These are phyloP conservation scores for Nesidiocoris tenuis DNA, from an alignment of 2,888 invertebrate species.

Conservation along the genomic window DNA sequence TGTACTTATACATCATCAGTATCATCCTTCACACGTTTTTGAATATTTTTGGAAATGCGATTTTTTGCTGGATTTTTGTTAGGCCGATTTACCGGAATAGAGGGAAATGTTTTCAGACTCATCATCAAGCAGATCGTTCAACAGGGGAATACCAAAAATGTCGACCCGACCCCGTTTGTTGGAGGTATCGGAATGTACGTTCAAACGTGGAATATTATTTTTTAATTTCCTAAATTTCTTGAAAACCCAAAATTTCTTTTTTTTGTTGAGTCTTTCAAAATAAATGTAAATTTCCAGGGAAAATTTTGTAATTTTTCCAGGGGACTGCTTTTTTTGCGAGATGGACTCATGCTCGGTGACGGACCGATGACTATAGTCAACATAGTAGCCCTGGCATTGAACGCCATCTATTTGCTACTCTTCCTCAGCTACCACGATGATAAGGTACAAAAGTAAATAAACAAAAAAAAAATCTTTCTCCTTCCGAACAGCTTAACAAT, in stretches of 20 bases:
- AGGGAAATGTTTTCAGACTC: constrained; percentile 59
- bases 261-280: not conserved
- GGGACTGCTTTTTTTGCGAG: constrained; percentile 72
- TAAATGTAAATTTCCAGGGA: not conserved
- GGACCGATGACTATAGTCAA: constrained; percentile 76
- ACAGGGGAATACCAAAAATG: constrained; percentile 65
- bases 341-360: constrained; percentile 72
- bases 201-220: constrained; percentile 55
- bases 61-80: too few species aligned
- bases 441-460: constrained; percentile 52
- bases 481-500: not conserved
- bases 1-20: too few species aligned
- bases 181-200: constrained; percentile 77
- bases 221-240: not conserved
- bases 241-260: too few species aligned
- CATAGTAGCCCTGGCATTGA: constrained; percentile 69
- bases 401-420: constrained; percentile 65
- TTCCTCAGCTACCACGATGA: constrained; percentile 66
- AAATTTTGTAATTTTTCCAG: constrained; percentile 56
- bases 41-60: too few species aligned
- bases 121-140: constrained; percentile 73
- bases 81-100: too few species aligned
- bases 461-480: not conserved
- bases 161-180: constrained; percentile 69
- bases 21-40: too few species aligned